Evolutionary conservation across 1,140 invertebrate species (phyloP).

Genomic region (Acromyrmex charruanus): DNA sequence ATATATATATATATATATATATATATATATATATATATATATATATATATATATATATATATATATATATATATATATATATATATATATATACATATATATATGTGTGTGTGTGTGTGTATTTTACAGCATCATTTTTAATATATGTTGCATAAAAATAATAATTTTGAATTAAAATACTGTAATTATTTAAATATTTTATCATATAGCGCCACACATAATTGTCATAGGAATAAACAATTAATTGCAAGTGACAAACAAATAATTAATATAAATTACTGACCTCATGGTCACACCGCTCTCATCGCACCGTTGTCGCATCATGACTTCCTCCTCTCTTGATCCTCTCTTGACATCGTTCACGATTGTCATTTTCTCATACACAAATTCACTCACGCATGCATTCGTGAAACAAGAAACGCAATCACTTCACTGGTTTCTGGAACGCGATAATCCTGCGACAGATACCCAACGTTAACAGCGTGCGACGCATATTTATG

Average conservation of each 20-base stretch:
- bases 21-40: too few relatives aligned
- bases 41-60: too few relatives aligned
- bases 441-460: background rate
- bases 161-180: too few relatives aligned
- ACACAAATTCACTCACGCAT: background rate
- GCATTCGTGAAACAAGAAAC: background rate
- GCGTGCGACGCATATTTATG: background rate
- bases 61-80: too few relatives aligned
- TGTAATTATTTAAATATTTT: background rate
- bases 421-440: background rate
- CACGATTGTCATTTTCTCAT: background rate
- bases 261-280: background rate
- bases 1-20: too few relatives aligned
- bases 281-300: background rate
- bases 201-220: background rate
- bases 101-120: too few relatives aligned
- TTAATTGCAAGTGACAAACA: slow-evolving; percentile 3
- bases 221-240: background rate
- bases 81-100: too few relatives aligned
- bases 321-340: background rate
- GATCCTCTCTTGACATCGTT: too few relatives aligned
- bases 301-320: background rate
- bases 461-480: background rate
- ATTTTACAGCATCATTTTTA: too few relatives aligned
- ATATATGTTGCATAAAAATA: too few relatives aligned